Evolutionary conservation across 2,113 vertebrate genomes (phyloP).

Genomic region (Pelecanus crispus): DNA sequence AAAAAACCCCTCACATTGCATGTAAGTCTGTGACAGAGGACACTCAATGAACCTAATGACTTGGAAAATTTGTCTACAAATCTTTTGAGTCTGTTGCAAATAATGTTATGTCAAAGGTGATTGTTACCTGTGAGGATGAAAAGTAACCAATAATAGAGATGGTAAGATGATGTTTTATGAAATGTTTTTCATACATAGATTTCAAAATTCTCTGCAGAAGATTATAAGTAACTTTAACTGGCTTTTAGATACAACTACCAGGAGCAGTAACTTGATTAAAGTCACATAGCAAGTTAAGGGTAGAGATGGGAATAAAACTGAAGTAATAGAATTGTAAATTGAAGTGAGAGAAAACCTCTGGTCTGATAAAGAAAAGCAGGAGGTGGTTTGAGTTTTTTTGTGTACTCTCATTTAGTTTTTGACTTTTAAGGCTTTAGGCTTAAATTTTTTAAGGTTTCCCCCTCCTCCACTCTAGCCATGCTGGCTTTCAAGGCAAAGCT

Average conservation of each 20-base stretch:
- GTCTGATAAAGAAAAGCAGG: background rate
- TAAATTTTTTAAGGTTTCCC: background rate
- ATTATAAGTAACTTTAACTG: background rate
- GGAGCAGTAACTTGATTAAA: background rate
- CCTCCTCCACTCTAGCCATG: background rate
- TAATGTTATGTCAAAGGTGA: background rate
- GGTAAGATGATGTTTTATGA: background rate
- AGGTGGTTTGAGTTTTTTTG: background rate
- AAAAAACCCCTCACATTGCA: background rate
- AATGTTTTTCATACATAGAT: background rate
- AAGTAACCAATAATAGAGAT: background rate
- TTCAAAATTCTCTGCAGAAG: background rate
- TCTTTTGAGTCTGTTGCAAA: background rate
- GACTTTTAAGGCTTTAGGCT: background rate
- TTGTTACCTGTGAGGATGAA: background rate
- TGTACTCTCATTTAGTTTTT: background rate
- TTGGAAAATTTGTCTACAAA: conserved; percentile 11
- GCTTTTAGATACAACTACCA: background rate
- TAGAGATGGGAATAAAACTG: background rate
- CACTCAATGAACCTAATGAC: background rate
- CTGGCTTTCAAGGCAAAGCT: background rate
- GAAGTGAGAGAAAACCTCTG: background rate
- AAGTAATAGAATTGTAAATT: background rate
- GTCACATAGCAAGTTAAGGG: background rate
- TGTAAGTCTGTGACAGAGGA: background rate